Percentiles rank a stretch among this genome's conserved stretches.
Evolutionary conservation across 1,140 invertebrate genomes (phyloP).

Genomic region (Brachionus koreanus): DNA sequence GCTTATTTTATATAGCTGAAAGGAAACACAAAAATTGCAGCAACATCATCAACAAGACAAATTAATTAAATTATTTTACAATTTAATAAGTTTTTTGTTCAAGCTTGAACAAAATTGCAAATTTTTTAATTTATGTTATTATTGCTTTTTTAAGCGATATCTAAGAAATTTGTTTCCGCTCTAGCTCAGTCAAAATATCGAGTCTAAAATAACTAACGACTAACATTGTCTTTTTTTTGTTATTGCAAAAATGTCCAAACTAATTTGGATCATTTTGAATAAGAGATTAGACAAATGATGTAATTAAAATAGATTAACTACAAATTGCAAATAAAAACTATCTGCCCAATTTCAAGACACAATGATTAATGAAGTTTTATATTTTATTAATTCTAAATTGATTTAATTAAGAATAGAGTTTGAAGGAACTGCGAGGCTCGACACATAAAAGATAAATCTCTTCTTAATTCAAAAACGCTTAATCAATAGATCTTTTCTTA

Average conservation of each 20-base stretch:
- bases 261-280: constrained; percentile 22
- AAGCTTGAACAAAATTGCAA: not conserved
- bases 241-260: not conserved
- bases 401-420: constrained; percentile 16
- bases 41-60: not conserved
- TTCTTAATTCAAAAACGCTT: constrained; percentile 2
- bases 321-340: not conserved
- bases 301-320: constrained; percentile 36
- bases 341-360: not conserved
- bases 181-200: not conserved
- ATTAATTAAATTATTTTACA: constrained; percentile 24
- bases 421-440: not conserved
- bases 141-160: not conserved
- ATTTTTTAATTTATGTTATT: constrained; percentile 21
- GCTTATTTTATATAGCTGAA: not conserved
- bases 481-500: not conserved
- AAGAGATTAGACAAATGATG: constrained; percentile 25
- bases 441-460: constrained; percentile 22
- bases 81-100: not conserved
- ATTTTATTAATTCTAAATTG: constrained; percentile 38
- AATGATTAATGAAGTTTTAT: constrained; percentile 18
- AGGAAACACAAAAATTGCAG: not conserved
- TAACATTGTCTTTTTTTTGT: not conserved
- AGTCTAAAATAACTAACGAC: not conserved
- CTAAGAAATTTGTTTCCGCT: not conserved